These are phyloP conservation scores for Diabrotica virgifera DNA, from an alignment of 1,140 invertebrate genomes.

Conservation along the genomic window DNA sequence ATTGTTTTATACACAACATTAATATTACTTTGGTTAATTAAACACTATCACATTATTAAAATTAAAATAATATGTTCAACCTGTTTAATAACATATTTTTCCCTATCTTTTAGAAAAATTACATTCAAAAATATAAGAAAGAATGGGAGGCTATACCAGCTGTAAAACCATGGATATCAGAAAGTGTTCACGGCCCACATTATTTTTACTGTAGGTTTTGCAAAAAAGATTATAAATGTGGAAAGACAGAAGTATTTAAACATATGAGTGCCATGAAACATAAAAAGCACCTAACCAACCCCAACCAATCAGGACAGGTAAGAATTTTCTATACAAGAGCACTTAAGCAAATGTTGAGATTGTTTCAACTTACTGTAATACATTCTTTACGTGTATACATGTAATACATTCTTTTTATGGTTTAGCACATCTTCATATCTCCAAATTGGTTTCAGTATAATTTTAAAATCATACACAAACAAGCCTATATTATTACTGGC, in stretches of 20 bases:
- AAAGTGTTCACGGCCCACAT: slow-evolving; percentile 38
- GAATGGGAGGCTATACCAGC: slow-evolving; percentile 42
- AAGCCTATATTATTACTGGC: too few relatives aligned
- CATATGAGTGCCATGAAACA: slow-evolving; percentile 43
- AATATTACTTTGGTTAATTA: too few relatives aligned
- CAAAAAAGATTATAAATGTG: slow-evolving; percentile 43
- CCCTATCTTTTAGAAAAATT: slow-evolving; percentile 27
- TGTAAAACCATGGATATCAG: slow-evolving; percentile 40
- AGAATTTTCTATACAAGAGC: slow-evolving; percentile 5
- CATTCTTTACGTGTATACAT: too few relatives aligned
- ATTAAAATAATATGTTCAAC: too few relatives aligned
- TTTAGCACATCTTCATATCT: too few relatives aligned
- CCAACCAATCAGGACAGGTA: slow-evolving; percentile 27
- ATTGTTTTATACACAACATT: neutral
- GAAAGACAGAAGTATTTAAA: slow-evolving; percentile 40
- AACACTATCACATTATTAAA: too few relatives aligned
- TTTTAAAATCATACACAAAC: too few relatives aligned
- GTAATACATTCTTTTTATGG: too few relatives aligned
- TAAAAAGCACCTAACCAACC: slow-evolving; percentile 31
- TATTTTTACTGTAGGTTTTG: slow-evolving; percentile 45
- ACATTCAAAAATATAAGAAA: slow-evolving; percentile 42
- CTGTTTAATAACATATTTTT: slow-evolving; percentile 7
- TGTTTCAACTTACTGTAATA: too few relatives aligned
- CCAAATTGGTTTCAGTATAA: too few relatives aligned
- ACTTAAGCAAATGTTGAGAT: too few relatives aligned